phyloP scores from a whole-genome alignment of 2,888 invertebrate species.

The Limnephilus lunatus region DNA sequence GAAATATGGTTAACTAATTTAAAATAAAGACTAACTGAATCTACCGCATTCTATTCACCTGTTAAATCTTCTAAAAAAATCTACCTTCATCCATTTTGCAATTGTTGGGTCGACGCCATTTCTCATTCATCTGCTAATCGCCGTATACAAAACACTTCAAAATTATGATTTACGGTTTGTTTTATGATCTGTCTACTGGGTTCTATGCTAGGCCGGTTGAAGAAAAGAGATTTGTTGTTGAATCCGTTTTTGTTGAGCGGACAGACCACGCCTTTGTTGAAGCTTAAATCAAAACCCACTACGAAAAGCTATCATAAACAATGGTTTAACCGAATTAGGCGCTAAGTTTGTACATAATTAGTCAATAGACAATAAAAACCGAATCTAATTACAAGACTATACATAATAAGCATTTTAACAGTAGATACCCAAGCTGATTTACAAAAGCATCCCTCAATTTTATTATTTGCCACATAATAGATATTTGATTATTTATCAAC shows the following conservation, averaged over 20 bases:
- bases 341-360: slow-evolving; percentile 17
- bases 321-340: slow-evolving; percentile 14
- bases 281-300: slow-evolving; percentile 7
- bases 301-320: neutral
- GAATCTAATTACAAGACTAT: neutral
- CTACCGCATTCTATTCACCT: slow-evolving; percentile 13
- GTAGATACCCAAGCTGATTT: neutral
- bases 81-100: slow-evolving; percentile 28
- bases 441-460: neutral
- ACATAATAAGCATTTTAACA: neutral
- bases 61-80: slow-evolving; percentile 21
- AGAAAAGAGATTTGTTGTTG: slow-evolving; percentile 3
- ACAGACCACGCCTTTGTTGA: slow-evolving; percentile 36
- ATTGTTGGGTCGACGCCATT: slow-evolving; percentile 36
- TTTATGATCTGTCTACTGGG: slow-evolving; percentile 34
- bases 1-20: neutral
- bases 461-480: neutral
- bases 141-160: slow-evolving; percentile 50
- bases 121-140: slow-evolving; percentile 42
- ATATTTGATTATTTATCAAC: neutral
- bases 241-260: slow-evolving; percentile 13
- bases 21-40: neutral
- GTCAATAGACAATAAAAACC: slow-evolving; percentile 1
- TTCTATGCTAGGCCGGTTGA: neutral
- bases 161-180: slow-evolving; percentile 49